Base-by-base conservation (phyloP, 1,140 invertebrate genomes). In the Bombus confusus region DNA sequence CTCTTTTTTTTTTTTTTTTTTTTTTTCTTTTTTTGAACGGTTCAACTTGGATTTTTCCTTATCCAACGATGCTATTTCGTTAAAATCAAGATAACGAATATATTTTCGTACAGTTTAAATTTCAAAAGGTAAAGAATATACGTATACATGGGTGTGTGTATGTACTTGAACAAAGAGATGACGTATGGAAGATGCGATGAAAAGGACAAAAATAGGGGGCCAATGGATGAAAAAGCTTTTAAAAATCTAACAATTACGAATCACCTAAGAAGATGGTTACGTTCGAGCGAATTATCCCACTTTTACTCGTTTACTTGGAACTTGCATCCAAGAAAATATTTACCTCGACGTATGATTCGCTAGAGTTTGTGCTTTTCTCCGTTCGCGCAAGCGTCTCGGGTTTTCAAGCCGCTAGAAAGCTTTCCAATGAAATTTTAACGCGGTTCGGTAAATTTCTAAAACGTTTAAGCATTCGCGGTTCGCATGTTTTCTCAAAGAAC, bases 221-320 rank as follows among this genome's bases (percentile, higher is more conserved):
- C 83, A 80, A 71, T 77, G 84, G 71, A 80, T 73, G 85, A 84
- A 74, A 85, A 72, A 83, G 73, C 86, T 91, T 77, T 91, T 91
- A 81, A 90, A 91, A 90, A 88, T 87, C 82, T 76, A 86, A 86
- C 87, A 82, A 59, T 84, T 73, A 72, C 86, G 74, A 87, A 59
- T 80, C 86, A 69, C 82, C 41, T 69, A 41, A 52, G 64, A 91
- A 68, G 85, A 85, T 85, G 76, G 78, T 80, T 87, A 72, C 64
- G 80, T 83, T 86, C 69, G 43, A 83, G 71, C 71, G 62, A 86
- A 75, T 91, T 41, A 22, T 62, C 28, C 39, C 71, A 3, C 13
- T 62, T 41, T 69, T 43, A 37, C 47, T 62, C 68, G 18, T 69
- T 52, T 0, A n/a, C 62, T 15, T 6, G 0, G 5, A 31, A 31